Conservation (phyloP, 2,113 vertebrate genomes). For the Pithys albifrons region DNA sequence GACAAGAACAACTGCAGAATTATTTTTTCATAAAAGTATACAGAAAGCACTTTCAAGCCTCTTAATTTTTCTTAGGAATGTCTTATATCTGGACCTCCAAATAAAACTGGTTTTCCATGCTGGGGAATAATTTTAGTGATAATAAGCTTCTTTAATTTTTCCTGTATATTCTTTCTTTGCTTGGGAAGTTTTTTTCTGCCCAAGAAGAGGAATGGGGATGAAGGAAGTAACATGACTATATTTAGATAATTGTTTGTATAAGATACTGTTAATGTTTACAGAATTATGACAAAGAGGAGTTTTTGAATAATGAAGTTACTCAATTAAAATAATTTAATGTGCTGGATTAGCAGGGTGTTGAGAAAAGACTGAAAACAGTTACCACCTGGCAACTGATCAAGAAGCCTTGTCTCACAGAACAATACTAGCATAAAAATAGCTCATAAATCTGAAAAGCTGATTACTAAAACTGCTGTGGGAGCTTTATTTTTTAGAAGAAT, state of each 20-base stretch:
- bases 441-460: constrained; percentile 62
- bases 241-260: constrained; percentile 12
- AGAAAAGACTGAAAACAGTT: constrained; percentile 47
- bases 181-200: background rate
- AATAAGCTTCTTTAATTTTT: background rate
- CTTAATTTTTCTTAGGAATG: background rate
- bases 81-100: background rate
- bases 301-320: constrained; percentile 58
- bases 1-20: background rate
- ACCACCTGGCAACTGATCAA: constrained; percentile 65
- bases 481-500: constrained; percentile 61
- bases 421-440: constrained; percentile 69
- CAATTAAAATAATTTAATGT: constrained; percentile 65
- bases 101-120: background rate
- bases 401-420: constrained; percentile 63
- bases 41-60: background rate
- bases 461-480: constrained; percentile 34
- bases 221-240: background rate
- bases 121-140: background rate
- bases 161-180: background rate
- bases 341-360: constrained; percentile 35
- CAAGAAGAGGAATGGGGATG: background rate
- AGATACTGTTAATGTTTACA: background rate
- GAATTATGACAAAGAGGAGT: constrained; percentile 35
- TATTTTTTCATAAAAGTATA: background rate